Percentiles rank a stretch among this genome's conserved stretches.
These are phyloP conservation scores for Anolis sagrei DNA, from an alignment of 2,113 vertebrate genomes.

Conservation along the genomic window DNA sequence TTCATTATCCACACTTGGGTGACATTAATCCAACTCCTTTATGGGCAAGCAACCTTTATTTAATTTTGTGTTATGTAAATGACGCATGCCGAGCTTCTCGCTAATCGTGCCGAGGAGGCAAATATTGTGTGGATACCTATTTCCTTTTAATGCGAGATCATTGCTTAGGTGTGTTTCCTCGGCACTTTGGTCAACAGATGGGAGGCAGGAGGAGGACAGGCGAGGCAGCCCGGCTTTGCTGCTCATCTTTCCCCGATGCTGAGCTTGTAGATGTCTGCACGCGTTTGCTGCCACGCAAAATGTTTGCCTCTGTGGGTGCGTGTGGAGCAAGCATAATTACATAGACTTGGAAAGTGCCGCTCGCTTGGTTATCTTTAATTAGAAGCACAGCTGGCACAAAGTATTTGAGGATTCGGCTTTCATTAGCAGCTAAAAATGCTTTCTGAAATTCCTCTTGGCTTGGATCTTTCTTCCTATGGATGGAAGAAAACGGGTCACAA, in stretches of 20 bases:
- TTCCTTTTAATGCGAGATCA: no score
- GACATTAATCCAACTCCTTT: neutral
- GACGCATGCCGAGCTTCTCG: neutral
- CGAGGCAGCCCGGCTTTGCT: accelerated
- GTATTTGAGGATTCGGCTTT: neutral
- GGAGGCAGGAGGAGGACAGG: no score
- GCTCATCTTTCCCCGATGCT: neutral
- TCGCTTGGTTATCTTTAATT: slow-evolving; percentile 8
- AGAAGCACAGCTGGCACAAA: neutral
- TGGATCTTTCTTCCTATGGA: no score
- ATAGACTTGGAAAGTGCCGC: neutral
- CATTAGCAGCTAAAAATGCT: neutral
- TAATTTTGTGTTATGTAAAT: slow-evolving; percentile 17
- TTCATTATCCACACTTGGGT: neutral
- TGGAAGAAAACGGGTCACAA: no score
- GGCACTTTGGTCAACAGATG: neutral
- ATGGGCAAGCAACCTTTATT: neutral
- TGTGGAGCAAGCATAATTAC: slow-evolving; percentile 1
- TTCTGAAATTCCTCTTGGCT: neutral
- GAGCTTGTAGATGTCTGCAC: no score
- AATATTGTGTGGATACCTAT: no score
- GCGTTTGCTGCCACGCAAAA: neutral
- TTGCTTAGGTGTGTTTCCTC: accelerated
- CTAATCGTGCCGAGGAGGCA: neutral
- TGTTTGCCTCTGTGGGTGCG: neutral